Conservation (phyloP, 2,113 vertebrate species). For the Myotis brandtii region DNA sequence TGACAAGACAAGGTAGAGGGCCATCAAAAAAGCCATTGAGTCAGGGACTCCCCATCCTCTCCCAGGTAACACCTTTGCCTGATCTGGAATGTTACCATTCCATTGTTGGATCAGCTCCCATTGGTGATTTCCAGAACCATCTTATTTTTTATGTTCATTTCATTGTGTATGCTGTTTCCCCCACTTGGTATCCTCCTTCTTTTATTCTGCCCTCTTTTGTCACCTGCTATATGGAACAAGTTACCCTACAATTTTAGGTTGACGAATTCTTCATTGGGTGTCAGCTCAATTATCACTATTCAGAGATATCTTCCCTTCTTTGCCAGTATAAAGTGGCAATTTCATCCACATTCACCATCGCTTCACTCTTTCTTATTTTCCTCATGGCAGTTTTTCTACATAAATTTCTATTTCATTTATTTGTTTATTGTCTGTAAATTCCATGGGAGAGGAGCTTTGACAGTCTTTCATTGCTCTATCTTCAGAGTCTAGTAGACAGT, state of each 20-base stretch:
- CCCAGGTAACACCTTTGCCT: background rate
- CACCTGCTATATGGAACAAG: background rate
- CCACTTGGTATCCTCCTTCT: background rate
- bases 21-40: background rate
- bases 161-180: background rate
- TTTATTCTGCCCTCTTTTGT: background rate
- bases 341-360: background rate
- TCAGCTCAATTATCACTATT: background rate
- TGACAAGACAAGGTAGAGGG: background rate
- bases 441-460: background rate
- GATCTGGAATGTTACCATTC: background rate
- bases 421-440: background rate
- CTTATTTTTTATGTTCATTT: background rate
- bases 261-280: background rate
- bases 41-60: background rate
- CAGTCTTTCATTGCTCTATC: background rate
- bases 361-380: background rate
- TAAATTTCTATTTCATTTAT: conserved; percentile 31
- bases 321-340: background rate
- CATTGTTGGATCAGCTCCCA: background rate
- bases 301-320: background rate
- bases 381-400: background rate
- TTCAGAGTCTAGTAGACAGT: conserved; percentile 18
- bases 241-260: background rate
- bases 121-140: background rate